Evolutionary conservation across 2,888 invertebrate species (phyloP).

Genomic region (Serrognathus titanus): DNA sequence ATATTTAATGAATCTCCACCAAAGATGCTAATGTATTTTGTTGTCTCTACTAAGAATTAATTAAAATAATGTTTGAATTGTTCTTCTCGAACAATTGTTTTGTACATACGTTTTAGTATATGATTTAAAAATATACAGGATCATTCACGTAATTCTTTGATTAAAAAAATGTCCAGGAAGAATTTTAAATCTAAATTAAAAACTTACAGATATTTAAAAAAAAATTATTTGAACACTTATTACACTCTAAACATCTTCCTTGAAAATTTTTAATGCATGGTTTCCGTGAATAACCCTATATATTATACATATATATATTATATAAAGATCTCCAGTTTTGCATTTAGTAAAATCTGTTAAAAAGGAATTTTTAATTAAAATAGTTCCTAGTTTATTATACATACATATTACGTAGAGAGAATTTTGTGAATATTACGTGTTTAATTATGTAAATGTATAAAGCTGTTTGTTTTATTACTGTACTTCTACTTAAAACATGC

Average conservation of each 20-base stretch:
- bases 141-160: no score
- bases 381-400: constrained; percentile 18
- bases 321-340: constrained; percentile 23
- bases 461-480: background rate
- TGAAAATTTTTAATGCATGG: no score
- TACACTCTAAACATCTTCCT: no score
- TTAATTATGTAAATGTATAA: background rate
- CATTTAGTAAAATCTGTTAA: background rate
- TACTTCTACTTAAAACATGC: background rate
- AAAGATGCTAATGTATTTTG: constrained; percentile 31
- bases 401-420: constrained; percentile 7
- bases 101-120: constrained; percentile 48
- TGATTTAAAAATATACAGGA: constrained; percentile 7
- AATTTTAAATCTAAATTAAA: no score
- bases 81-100: constrained; percentile 40
- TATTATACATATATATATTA: background rate
- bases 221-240: no score
- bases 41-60: background rate
- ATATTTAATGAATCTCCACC: constrained; percentile 25
- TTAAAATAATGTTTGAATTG: constrained; percentile 26
- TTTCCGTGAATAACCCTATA: no score
- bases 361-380: constrained; percentile 6
- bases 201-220: no score
- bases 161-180: no score
- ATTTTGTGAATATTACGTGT: constrained; percentile 7